Conservation (phyloP, 2,888 invertebrate genomes). For the Coleophora flavipennella region DNA sequence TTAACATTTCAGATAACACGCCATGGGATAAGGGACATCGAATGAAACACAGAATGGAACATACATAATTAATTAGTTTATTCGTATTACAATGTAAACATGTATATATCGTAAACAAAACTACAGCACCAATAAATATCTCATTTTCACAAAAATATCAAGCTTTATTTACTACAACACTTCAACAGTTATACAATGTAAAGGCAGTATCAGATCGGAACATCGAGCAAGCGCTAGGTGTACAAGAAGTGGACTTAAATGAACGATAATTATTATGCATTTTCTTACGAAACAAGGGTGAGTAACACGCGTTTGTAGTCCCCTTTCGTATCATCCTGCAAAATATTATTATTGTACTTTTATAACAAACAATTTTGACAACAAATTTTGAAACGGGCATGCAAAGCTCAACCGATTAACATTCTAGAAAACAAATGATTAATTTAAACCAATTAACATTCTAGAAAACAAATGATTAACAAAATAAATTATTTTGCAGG, state of each 20-base stretch:
- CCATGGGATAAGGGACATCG: constrained; percentile 60
- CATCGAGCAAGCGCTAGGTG: constrained; percentile 13
- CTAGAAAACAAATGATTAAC: constrained; percentile 27
- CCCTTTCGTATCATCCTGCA: constrained; percentile 80
- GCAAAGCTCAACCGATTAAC: constrained; percentile 32
- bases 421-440: constrained; percentile 29
- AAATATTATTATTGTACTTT: constrained; percentile 57
- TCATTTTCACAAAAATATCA: constrained; percentile 69
- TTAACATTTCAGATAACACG: constrained; percentile 51
- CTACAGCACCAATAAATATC: constrained; percentile 72
- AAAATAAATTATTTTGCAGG: constrained; percentile 46
- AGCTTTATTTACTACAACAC: constrained; percentile 53
- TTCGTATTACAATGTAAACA: constrained; percentile 57
- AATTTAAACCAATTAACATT: constrained; percentile 23
- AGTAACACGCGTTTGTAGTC: constrained; percentile 80
- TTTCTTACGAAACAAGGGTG: constrained; percentile 61
- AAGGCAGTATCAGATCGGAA: constrained; percentile 42
- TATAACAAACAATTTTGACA: constrained; percentile 15
- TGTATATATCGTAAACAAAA: constrained; percentile 57
- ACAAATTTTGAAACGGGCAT: constrained; percentile 23
- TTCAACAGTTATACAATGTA: constrained; percentile 57
- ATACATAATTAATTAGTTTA: constrained; percentile 54
- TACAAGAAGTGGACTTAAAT: no score
- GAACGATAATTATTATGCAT: constrained; percentile 35
- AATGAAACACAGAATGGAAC: constrained; percentile 42